These are phyloP conservation scores for Chouioia cunea DNA, from an alignment of 2,888 invertebrate species.

Conservation along the genomic window DNA sequence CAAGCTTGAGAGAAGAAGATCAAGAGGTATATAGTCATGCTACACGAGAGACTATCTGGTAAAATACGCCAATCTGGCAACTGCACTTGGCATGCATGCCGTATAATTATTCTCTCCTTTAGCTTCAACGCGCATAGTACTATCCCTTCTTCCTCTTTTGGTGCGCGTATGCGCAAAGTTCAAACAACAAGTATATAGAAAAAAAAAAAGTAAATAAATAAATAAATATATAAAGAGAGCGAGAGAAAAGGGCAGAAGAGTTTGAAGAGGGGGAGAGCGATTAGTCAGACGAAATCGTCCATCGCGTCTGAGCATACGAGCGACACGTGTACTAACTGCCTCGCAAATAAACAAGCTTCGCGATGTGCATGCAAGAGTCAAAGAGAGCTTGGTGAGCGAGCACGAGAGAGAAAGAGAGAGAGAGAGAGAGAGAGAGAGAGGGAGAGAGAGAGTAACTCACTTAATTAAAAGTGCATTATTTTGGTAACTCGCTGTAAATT, in stretches of 20 bases:
- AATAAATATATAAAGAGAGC: not conserved
- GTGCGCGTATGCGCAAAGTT: not conserved
- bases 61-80: too few relatives aligned
- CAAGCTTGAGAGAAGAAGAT: slow-evolving; percentile 44
- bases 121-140: too few relatives aligned
- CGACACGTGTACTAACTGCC: slow-evolving; percentile 60
- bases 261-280: slow-evolving; percentile 57
- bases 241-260: slow-evolving; percentile 9
- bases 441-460: slow-evolving; percentile 67
- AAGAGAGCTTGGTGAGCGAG: too few relatives aligned
- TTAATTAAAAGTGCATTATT: slow-evolving; percentile 68
- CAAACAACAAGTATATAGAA: not conserved
- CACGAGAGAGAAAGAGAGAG: too few relatives aligned
- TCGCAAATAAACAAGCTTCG: slow-evolving; percentile 32
- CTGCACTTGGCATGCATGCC: slow-evolving; percentile 24
- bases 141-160: too few relatives aligned
- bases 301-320: slow-evolving; percentile 69
- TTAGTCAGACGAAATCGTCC: slow-evolving; percentile 69
- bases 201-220: slow-evolving; percentile 10
- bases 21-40: slow-evolving; percentile 43
- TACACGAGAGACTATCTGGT: slow-evolving; percentile 26
- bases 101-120: slow-evolving; percentile 42
- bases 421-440: too few relatives aligned
- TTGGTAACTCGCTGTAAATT: too few relatives aligned
- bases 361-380: not conserved